These are phyloP conservation scores for Wiebesia pumilae DNA, from an alignment of 1,140 invertebrate species.

Conservation along the genomic window DNA sequence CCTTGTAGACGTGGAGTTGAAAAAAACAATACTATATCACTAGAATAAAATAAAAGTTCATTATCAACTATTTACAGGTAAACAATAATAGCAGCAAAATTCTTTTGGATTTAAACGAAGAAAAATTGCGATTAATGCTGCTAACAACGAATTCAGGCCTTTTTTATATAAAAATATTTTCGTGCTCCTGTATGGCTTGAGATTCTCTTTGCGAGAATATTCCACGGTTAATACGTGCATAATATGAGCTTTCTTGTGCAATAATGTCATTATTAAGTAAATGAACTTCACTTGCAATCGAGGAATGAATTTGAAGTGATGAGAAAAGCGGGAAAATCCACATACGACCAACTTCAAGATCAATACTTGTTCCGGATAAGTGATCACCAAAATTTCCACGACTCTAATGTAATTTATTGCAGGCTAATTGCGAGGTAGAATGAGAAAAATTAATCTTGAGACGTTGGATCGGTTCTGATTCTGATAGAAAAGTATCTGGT, in stretches of 20 bases:
- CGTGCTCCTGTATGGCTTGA: too few relatives aligned
- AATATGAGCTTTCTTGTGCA: too few relatives aligned
- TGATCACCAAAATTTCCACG: constrained; percentile 63
- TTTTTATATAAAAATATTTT: neutral
- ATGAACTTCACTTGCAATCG: neutral
- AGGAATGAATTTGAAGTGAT: constrained; percentile 24
- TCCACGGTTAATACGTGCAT: too few relatives aligned
- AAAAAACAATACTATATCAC: neutral
- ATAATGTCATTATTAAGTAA: neutral
- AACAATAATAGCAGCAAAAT: too few relatives aligned
- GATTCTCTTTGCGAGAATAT: too few relatives aligned
- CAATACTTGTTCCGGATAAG: constrained; percentile 61
- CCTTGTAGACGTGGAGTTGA: neutral
- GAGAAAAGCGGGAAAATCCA: neutral
- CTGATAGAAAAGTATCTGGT: too few relatives aligned
- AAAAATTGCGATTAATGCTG: too few relatives aligned
- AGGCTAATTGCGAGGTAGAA: constrained; percentile 41
- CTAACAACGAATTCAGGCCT: too few relatives aligned
- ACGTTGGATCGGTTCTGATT: neutral
- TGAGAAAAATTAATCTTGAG: neutral
- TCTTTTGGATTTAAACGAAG: neutral
- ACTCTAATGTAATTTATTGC: constrained; percentile 63
- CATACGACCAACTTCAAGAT: constrained; percentile 9
- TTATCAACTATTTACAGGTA: too few relatives aligned
- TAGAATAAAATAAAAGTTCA: too few relatives aligned